Evolutionary conservation across 1,140 invertebrate species (phyloP), one percentile per base, ranked within the genome.

Genomic region (Chironomus tepperi): DNA sequence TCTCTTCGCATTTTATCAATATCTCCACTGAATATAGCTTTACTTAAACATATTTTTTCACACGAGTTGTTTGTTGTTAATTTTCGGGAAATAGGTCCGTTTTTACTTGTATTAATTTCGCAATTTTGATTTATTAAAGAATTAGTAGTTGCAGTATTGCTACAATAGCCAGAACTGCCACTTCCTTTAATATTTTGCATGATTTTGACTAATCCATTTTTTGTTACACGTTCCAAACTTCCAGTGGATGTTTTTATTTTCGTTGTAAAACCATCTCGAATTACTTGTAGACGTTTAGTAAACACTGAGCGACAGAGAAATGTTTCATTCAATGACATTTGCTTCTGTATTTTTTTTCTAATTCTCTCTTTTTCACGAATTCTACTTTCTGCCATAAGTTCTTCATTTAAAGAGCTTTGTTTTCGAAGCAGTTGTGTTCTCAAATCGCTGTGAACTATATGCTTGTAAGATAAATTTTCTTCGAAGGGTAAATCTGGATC

Each of bases 321-420:
- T 74, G 94, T 93, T 81, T 95, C 93, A 79, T 95, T 95, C 7
- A 95, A 83, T 3, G 93, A 95, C 2, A 92, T 90, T 80, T 95
- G 93, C 79, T 95, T 95, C 81, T 91, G 91, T 75, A 96, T 94
- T 79, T 94, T 93, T 77, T 90, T 89, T 73, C 90, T 86, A n/a
- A 95, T 87, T 42, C 87, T 85, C 80, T 95, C 92, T 78, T 94
- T 94, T 82, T 95, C 93, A 76, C 89, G 83, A 77, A 94, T 81
- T 76, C 94, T 84, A 78, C 95, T 93, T 15, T 88, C 87, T 0
- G 91, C 93, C 89, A 95, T 94, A 6, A 95, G 83, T 79, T 95
- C 93, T 81, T 96, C 94, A 80, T 95, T 95, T 76, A 96, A 86
- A 0, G 93, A 95, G 75, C 89, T 91, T 79, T 96, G 94, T 79